Evolutionary conservation across 2,888 invertebrate genomes (phyloP).

Genomic region (Gastracanthus pulcherrimus): DNA sequence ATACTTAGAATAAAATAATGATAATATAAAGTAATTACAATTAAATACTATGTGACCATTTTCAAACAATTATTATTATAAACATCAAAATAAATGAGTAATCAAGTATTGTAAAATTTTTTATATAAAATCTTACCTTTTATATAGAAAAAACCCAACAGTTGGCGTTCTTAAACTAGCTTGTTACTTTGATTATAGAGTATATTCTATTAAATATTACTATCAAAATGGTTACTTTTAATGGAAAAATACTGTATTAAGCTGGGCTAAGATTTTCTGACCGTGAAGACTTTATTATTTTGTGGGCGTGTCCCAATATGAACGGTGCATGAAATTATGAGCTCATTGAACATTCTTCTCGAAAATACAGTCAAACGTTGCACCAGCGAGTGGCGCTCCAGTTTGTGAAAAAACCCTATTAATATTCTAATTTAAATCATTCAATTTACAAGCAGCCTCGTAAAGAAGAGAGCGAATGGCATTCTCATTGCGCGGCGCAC

Average conservation of each 20-base stretch:
- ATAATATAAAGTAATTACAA: too few relatives aligned
- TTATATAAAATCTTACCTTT: too few relatives aligned
- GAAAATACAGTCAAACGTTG: neutral
- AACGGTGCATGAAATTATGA: constrained; percentile 19
- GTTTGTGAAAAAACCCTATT: constrained; percentile 21
- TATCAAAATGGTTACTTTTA: neutral
- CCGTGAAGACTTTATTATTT: neutral
- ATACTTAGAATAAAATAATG: too few relatives aligned
- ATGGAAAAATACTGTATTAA: neutral
- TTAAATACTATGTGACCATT: too few relatives aligned
- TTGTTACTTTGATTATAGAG: too few relatives aligned
- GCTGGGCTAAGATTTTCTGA: neutral
- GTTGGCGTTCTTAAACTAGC: too few relatives aligned
- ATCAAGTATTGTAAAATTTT: too few relatives aligned
- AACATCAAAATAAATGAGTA: too few relatives aligned
- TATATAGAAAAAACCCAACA: too few relatives aligned
- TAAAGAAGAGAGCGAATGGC: constrained; percentile 33
- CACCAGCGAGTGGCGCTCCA: neutral
- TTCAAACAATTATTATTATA: too few relatives aligned
- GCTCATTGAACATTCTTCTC: neutral
- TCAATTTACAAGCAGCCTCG: constrained; percentile 32
- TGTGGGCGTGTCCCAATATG: neutral
- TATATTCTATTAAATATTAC: neutral
- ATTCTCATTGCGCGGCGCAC: constrained; percentile 9
- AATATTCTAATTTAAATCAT: constrained; percentile 49